Evolutionary conservation across 2,888 invertebrate genomes (phyloP).

Genomic region (Cosmia pyralina): DNA sequence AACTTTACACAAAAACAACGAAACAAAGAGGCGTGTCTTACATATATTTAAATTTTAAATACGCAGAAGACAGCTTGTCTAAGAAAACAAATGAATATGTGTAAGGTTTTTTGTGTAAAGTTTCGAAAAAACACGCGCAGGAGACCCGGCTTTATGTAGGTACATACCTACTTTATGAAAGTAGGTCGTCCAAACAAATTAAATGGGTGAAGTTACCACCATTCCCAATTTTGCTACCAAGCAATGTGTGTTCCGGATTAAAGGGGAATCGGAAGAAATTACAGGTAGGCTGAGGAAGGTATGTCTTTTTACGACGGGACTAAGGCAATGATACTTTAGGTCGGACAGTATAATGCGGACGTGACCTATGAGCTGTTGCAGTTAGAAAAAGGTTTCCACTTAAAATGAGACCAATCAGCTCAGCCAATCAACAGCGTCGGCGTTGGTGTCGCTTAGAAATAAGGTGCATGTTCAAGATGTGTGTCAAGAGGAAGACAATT

Average conservation of each 20-base stretch:
- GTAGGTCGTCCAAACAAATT: constrained; percentile 27
- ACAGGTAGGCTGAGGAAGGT: too few species aligned
- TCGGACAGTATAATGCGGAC: neutral
- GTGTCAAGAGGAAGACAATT: neutral
- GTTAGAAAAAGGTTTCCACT: constrained; percentile 7
- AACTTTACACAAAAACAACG: too few species aligned
- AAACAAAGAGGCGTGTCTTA: too few species aligned
- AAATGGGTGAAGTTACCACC: constrained; percentile 20
- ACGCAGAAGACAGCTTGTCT: too few species aligned
- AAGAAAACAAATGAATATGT: too few species aligned
- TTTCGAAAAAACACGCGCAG: too few species aligned
- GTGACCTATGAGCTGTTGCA: constrained; percentile 12
- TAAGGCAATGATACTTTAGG: constrained; percentile 21
- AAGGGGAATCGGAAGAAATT: constrained; percentile 4
- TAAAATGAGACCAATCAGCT: constrained; percentile 2
- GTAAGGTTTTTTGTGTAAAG: too few species aligned
- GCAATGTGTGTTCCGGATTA: neutral
- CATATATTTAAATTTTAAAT: too few species aligned
- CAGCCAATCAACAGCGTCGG: neutral
- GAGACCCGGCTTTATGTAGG: too few species aligned
- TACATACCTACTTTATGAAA: neutral
- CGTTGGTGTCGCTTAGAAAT: neutral
- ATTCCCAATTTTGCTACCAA: constrained; percentile 6
- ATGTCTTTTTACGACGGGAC: neutral
- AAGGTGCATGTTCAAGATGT: neutral